Conservation (phyloP, 2,797 vertebrate genomes). For the Pachyuromys duprasi region DNA sequence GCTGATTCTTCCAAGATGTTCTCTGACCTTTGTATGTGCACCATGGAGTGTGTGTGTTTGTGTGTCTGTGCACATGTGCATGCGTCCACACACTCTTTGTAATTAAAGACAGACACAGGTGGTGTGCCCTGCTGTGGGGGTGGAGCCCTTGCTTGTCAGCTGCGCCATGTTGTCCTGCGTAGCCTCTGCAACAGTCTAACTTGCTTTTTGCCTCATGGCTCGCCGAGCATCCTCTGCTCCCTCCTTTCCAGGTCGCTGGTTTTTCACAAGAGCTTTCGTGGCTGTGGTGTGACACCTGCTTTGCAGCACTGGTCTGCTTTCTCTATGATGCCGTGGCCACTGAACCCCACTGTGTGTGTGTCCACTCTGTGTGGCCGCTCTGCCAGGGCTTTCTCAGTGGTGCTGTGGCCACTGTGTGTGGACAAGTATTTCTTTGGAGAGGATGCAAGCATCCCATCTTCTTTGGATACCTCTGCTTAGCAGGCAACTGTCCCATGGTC, state of each 20-base stretch:
- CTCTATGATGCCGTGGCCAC: neutral
- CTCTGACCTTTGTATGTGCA: neutral
- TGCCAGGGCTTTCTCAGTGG: neutral
- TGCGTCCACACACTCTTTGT: neutral
- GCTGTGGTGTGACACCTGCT: accelerated
- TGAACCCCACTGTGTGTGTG: neutral
- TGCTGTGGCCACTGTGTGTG: neutral
- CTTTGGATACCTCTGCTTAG: neutral
- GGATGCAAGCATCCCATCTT: accelerated
- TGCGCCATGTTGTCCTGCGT: accelerated
- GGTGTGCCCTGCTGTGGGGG: too few relatives aligned
- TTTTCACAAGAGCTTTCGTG: neutral
- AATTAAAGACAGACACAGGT: neutral
- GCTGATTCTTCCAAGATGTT: neutral
- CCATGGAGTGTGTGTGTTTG: too few relatives aligned
- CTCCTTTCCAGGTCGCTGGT: neutral
- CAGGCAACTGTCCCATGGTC: neutral
- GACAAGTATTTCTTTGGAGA: neutral
- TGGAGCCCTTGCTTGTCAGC: neutral
- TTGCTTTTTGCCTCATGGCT: neutral
- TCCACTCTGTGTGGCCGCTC: too few relatives aligned
- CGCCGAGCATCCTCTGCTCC: accelerated
- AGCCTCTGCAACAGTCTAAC: neutral
- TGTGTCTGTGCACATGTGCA: neutral
- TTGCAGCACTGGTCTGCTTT: neutral